These are phyloP conservation scores for Acrocyrtus sp. DNA, from an alignment of 2,888 invertebrate genomes.

Conservation along the genomic window DNA sequence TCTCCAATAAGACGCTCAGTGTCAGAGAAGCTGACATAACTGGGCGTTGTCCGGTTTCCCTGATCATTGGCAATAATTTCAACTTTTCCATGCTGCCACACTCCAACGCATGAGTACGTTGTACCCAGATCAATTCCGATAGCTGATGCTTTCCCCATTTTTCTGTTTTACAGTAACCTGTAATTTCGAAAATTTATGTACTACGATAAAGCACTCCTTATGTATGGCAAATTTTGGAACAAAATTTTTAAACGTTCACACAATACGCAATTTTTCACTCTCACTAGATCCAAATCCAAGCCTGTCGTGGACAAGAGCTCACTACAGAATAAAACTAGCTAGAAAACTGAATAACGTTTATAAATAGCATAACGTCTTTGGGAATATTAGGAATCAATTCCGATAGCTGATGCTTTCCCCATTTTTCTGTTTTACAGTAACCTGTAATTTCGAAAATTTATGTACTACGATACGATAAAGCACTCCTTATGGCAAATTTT, in stretches of 20 bases:
- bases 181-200: too few relatives aligned
- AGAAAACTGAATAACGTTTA: constrained; percentile 20
- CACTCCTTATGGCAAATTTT: too few relatives aligned
- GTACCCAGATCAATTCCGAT: constrained; percentile 93
- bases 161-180: not conserved
- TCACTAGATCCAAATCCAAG: too few relatives aligned
- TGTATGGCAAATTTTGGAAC: too few relatives aligned
- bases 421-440: constrained; percentile 10
- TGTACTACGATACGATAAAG: too few relatives aligned
- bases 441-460: too few relatives aligned
- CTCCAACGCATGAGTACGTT: constrained; percentile 86
- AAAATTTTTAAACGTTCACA: too few relatives aligned
- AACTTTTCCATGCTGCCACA: constrained; percentile 84
- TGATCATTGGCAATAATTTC: constrained; percentile 87
- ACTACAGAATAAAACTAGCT: constrained; percentile 12
- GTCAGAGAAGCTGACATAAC: constrained; percentile 88
- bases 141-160: constrained; percentile 63
- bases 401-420: constrained; percentile 70
- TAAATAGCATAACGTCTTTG: constrained; percentile 28
- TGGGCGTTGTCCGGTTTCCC: constrained; percentile 84
- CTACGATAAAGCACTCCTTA: too few relatives aligned
- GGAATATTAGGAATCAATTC: constrained; percentile 71
- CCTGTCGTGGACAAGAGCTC: constrained; percentile 18
- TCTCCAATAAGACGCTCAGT: constrained; percentile 86
- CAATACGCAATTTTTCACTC: too few relatives aligned